These are phyloP conservation scores for Trypoxylus dichotomus DNA, from an alignment of 1,140 invertebrate species.

Conservation along the genomic window DNA sequence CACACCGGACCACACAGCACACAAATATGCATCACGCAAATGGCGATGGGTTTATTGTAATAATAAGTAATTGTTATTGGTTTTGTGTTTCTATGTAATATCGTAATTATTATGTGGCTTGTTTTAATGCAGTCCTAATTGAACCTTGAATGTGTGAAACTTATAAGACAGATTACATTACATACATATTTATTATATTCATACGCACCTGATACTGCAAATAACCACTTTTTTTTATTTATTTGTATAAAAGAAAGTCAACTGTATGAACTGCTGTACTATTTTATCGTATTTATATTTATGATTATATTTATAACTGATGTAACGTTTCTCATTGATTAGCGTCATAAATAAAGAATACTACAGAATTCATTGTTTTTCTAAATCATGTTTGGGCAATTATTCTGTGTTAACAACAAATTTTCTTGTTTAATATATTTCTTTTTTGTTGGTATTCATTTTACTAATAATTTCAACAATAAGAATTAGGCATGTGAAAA, in stretches of 20 bases:
- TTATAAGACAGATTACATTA: background rate
- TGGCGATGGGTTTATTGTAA: slow-evolving; percentile 13
- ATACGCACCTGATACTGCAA: background rate
- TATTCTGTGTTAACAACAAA: no score
- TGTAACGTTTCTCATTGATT: slow-evolving; percentile 1
- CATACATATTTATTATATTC: background rate
- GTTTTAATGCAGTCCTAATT: background rate
- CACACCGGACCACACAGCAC: background rate
- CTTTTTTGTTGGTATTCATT: no score
- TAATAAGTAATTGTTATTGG: background rate
- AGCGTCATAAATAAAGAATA: slow-evolving; percentile 10
- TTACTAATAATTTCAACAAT: no score
- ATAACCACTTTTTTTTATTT: slow-evolving; percentile 13
- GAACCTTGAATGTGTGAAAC: slow-evolving; percentile 7
- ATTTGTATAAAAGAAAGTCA: background rate
- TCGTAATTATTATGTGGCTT: slow-evolving; percentile 17
- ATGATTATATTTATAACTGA: background rate
- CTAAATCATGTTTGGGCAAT: background rate
- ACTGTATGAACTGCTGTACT: background rate
- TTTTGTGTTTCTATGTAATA: background rate
- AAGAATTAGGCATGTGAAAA: no score
- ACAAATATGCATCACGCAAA: background rate
- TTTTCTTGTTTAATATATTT: no score
- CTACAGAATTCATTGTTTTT: slow-evolving; percentile 10
- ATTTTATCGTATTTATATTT: background rate